Evolutionary conservation across 2,888 invertebrate genomes (phyloP).

Genomic region (Unio pictorum): DNA sequence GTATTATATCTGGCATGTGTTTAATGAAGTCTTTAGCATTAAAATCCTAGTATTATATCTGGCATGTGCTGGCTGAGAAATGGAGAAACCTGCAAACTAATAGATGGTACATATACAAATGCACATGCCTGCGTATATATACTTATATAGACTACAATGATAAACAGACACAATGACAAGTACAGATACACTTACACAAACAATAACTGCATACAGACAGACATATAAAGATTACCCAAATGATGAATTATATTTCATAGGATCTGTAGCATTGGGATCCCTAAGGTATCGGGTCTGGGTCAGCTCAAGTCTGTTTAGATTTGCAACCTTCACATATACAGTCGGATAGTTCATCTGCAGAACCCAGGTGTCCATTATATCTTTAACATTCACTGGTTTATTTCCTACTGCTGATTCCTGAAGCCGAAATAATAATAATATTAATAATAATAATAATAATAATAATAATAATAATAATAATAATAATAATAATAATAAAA

Average conservation of each 20-base stretch:
- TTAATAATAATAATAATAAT: background rate
- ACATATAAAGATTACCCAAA: conserved; percentile 26
- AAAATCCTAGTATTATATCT: too few relatives aligned
- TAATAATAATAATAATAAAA: too few relatives aligned
- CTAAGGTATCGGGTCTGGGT: conserved; percentile 54
- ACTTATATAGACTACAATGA: too few relatives aligned
- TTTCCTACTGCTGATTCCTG: conserved; percentile 31
- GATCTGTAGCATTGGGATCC: conserved; percentile 42
- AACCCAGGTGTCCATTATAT: conserved; percentile 61
- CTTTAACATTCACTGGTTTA: conserved; percentile 41
- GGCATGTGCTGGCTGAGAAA: too few relatives aligned
- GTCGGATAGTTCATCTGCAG: conserved; percentile 66
- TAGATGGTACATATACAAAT: too few relatives aligned
- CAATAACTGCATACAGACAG: too few relatives aligned
- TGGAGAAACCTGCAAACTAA: too few relatives aligned
- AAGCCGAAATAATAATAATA: background rate
- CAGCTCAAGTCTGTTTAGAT: conserved; percentile 24
- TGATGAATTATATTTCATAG: conserved; percentile 35
- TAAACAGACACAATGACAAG: too few relatives aligned
- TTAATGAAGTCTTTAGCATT: too few relatives aligned
- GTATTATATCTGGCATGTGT: too few relatives aligned
- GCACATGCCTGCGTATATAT: too few relatives aligned
- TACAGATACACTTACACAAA: too few relatives aligned
- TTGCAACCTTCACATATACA: conserved; percentile 36
- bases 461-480: background rate